Evolutionary conservation across 2,113 vertebrate genomes (phyloP).

Genomic region (Rhagologus leucostigma): DNA sequence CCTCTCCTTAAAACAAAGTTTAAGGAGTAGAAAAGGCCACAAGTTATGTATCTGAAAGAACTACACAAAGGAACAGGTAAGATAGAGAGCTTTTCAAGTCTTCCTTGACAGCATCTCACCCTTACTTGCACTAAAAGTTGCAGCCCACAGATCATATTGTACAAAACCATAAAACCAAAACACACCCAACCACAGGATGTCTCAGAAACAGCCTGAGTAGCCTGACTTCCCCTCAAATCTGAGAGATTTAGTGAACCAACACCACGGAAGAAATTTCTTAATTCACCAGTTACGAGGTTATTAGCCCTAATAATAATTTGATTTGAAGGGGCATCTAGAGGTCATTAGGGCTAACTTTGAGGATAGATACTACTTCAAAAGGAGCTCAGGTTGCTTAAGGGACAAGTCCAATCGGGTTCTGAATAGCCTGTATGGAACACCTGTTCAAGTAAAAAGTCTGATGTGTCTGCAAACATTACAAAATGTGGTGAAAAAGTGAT

Average conservation of each 20-base stretch:
- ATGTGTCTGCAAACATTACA: not conserved
- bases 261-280: not conserved
- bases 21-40: not conserved
- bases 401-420: fast-evolving
- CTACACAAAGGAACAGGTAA: not conserved
- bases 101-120: not conserved
- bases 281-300: not conserved
- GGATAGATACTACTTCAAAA: not conserved
- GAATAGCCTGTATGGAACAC: not conserved
- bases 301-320: not conserved
- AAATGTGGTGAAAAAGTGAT: not conserved
- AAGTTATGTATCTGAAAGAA: not conserved
- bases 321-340: not conserved
- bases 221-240: not conserved
- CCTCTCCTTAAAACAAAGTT: not conserved
- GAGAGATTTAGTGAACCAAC: not conserved
- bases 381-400: not conserved
- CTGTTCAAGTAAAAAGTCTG: not conserved
- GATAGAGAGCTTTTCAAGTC: not conserved
- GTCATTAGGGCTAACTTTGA: not conserved
- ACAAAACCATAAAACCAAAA: not conserved
- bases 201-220: not conserved
- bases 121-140: not conserved
- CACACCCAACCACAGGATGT: not conserved
- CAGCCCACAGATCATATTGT: not conserved